A percentile compares a stretch with the other conserved stretches of the same genome.
Conservation (phyloP, 2,888 invertebrate species). For the Halictus quadricinctus region DNA sequence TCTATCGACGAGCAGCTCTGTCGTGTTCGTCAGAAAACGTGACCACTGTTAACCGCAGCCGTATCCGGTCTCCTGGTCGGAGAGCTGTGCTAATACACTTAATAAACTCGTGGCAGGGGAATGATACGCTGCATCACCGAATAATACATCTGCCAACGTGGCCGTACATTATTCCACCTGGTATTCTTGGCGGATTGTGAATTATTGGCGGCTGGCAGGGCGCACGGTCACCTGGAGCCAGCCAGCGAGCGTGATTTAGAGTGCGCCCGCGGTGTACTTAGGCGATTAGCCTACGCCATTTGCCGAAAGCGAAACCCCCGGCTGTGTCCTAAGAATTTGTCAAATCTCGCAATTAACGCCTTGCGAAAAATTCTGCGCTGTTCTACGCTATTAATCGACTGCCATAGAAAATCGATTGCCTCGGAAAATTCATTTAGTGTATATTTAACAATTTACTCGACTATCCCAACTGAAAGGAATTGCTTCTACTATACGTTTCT, state of each 20-base stretch:
- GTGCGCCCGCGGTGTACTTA: conserved; percentile 1
- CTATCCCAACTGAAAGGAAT: neutral
- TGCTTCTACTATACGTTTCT: no score
- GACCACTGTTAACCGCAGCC: neutral
- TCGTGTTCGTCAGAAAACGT: neutral
- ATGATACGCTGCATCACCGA: conserved; percentile 51
- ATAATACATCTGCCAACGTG: conserved; percentile 13
- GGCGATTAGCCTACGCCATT: neutral
- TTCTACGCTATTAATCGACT: neutral
- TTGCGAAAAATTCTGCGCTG: neutral
- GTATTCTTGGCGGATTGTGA: conserved; percentile 45
- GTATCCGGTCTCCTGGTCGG: conserved; percentile 46
- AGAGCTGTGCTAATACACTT: conserved; percentile 52
- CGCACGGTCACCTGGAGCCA: neutral
- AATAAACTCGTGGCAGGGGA: conserved; percentile 59
- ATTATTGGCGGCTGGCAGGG: conserved; percentile 21
- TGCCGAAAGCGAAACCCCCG: neutral
- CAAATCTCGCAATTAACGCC: neutral
- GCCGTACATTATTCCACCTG: conserved; percentile 15
- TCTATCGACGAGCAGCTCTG: neutral
- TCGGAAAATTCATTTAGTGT: no score
- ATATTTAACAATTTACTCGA: neutral
- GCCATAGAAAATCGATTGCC: no score
- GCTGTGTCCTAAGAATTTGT: neutral
- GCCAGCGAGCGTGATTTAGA: conserved; percentile 3